phyloP scores from a whole-genome alignment of 2,888 invertebrate genomes.

The Hipparchia sbordonii region DNA sequence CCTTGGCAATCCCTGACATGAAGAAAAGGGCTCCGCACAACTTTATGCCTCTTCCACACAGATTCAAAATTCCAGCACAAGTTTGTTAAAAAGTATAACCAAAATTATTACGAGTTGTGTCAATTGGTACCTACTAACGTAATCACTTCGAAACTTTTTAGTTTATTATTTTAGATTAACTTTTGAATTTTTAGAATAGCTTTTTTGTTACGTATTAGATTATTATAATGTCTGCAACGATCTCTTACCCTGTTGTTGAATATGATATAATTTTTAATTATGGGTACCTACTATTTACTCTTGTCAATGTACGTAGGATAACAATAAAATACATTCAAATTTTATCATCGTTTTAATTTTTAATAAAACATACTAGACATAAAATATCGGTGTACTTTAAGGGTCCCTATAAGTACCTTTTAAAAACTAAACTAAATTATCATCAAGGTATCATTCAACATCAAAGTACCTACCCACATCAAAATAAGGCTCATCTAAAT shows the following conservation, averaged over 20 bases:
- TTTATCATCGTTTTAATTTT: conserved; percentile 31
- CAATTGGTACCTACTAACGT: too few relatives aligned
- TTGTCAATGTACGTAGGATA: background rate
- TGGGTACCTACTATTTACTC: background rate
- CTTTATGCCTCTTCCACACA: background rate
- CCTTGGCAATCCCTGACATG: conserved; percentile 84
- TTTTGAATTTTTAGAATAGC: conserved; percentile 35
- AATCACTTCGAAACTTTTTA: background rate
- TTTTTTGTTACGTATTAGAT: conserved; percentile 40
- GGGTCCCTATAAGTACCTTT: conserved; percentile 45
- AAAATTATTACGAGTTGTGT: too few relatives aligned
- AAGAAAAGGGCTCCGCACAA: conserved; percentile 28
- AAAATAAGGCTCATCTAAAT: background rate
- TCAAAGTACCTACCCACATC: background rate
- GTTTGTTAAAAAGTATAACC: too few relatives aligned
- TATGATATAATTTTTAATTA: background rate
- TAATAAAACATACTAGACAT: conserved; percentile 31
- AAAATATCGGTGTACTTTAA: conserved; percentile 31
- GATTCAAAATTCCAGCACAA: background rate
- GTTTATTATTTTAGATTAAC: conserved; percentile 27
- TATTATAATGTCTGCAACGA: background rate
- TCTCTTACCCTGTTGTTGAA: background rate
- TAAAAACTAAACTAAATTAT: conserved; percentile 4
- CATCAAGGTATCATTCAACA: background rate
- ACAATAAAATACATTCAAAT: background rate